These are phyloP conservation scores for Apodemus speciosus DNA, from an alignment of 2,113 vertebrate genomes.

Conservation along the genomic window DNA sequence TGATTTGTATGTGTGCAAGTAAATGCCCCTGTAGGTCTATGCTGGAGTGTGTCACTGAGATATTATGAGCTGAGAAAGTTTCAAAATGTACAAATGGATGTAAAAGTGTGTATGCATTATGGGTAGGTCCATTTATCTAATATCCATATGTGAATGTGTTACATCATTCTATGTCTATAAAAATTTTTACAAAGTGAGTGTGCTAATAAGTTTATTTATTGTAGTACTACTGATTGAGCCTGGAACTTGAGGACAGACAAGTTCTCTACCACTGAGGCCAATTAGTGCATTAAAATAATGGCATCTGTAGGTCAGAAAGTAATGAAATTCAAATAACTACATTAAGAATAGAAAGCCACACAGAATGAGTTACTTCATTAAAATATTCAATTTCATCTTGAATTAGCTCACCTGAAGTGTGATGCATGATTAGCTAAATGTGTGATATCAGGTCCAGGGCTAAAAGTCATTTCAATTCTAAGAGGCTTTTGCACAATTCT, in stretches of 20 bases:
- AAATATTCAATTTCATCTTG: constrained; percentile 45
- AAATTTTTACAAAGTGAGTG: background rate
- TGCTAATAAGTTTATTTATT: background rate
- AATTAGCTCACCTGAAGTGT: constrained; percentile 37
- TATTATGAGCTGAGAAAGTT: background rate
- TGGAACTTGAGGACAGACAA: background rate
- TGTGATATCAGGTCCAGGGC: background rate
- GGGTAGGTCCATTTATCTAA: background rate
- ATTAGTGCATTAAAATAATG: constrained; percentile 28
- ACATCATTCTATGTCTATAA: background rate
- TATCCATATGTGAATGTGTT: background rate
- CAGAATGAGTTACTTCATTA: background rate
- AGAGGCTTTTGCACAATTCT: constrained; percentile 18
- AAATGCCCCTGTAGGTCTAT: background rate
- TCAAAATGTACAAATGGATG: background rate
- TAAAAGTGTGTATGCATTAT: too few relatives aligned
- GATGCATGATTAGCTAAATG: constrained; percentile 36
- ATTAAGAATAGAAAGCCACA: constrained; percentile 30
- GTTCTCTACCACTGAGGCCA: background rate
- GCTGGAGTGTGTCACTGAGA: background rate
- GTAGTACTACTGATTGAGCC: background rate
- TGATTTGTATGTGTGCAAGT: background rate
- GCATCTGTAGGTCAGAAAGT: background rate
- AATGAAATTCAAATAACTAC: constrained; percentile 42
- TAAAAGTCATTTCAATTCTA: constrained; percentile 48